Conservation (phyloP, 1,140 invertebrate genomes). For the Steinernema khuongi region DNA sequence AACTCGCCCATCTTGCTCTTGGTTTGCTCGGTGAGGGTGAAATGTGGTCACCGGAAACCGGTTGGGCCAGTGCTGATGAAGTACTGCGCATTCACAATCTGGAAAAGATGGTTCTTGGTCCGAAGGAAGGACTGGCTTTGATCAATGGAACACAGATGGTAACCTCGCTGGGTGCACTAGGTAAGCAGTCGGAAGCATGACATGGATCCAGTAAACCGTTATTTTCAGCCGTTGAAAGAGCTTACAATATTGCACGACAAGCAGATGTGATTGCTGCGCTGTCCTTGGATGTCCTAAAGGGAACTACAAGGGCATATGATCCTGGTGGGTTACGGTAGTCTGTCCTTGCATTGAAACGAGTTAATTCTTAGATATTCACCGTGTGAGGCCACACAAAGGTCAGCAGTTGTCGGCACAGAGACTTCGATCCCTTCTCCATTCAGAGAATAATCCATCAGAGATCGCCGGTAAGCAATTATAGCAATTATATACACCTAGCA, state of each 20-base stretch:
- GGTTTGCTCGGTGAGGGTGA: conserved; percentile 73
- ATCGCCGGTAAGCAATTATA: conserved; percentile 66
- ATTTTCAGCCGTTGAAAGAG: conserved; percentile 66
- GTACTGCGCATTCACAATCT: conserved; percentile 66
- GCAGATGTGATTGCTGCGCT: conserved; percentile 71
- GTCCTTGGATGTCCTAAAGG: conserved; percentile 70
- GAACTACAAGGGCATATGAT: conserved; percentile 70
- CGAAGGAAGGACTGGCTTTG: conserved; percentile 71
- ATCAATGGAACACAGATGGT: conserved; percentile 75
- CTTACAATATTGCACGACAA: conserved; percentile 66
- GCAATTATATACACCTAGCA: no score
- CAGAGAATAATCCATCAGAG: conserved; percentile 68
- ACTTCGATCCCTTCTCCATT: conserved; percentile 68
- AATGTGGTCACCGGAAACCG: conserved; percentile 72
- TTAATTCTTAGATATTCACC: conserved; percentile 65
- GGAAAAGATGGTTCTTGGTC: conserved; percentile 65
- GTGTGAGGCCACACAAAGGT: conserved; percentile 68
- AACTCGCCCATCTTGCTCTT: conserved; percentile 69
- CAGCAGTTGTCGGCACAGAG: conserved; percentile 67
- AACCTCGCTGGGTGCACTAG: conserved; percentile 68
- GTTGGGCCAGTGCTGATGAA: conserved; percentile 68
- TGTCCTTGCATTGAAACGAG: neutral
- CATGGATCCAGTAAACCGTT: neutral
- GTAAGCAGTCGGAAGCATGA: conserved; percentile 49
- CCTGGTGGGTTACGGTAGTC: conserved; percentile 61